A percentile compares a stretch with the other conserved stretches of the same genome.
These are phyloP conservation scores for Gorsachius goisagi DNA, from an alignment of 2,113 vertebrate species.

Conservation along the genomic window DNA sequence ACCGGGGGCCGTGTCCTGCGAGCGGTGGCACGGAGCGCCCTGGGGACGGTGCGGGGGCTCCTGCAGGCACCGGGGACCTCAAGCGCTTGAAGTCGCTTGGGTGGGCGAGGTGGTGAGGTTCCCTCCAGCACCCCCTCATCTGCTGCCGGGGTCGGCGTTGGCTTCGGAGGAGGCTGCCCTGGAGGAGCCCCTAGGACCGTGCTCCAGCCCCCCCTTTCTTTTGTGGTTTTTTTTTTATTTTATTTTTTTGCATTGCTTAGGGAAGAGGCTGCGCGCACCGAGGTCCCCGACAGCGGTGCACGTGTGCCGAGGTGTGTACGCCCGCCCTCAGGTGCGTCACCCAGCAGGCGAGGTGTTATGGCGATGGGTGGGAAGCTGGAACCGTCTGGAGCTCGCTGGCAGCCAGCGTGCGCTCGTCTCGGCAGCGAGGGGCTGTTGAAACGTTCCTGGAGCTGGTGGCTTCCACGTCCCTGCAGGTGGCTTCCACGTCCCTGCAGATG, in stretches of 20 bases:
- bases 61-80: no score
- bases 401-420: rapidly evolving
- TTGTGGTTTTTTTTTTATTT: no score
- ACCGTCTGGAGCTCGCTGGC: background rate
- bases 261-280: background rate
- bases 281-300: rapidly evolving
- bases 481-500: no score
- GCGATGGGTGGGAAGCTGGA: background rate
- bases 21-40: no score
- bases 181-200: rapidly evolving
- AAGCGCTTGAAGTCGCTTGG: background rate
- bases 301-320: background rate
- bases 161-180: no score
- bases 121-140: background rate
- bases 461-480: no score
- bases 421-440: background rate
- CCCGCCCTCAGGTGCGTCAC: rapidly evolving
- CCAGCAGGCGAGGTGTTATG: rapidly evolving
- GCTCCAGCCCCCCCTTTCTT: background rate
- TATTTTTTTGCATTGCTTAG: background rate
- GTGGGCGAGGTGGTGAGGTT: rapidly evolving
- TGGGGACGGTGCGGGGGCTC: background rate
- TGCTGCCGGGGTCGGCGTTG: background rate
- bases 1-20: background rate
- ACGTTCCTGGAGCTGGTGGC: rapidly evolving